Evolutionary conservation across 2,888 invertebrate genomes (phyloP), one percentile per base, ranked within the genome.

Genomic region (Monopis laevigella): DNA sequence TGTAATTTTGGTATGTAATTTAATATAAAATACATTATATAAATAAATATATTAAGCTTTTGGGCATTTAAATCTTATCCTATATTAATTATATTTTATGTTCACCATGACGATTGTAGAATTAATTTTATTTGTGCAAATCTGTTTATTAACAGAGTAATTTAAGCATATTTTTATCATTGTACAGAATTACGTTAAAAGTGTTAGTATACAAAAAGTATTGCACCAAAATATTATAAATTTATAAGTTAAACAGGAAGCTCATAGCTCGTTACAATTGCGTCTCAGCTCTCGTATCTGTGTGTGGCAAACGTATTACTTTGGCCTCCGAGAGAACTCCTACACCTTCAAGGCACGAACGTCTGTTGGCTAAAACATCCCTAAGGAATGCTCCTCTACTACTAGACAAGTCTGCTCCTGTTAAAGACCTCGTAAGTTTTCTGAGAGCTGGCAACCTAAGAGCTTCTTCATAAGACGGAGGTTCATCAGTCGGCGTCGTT

Each of bases 401-500:
- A 21, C 78, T 77, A n/a, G 69, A 75, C 42, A 82, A 58, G 48
- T 81, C 81, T 29, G 82, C 83, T 17, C 84, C 87, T 1, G 85
- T 85, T 39, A 86, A 77, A 2, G 86, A 86, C 47, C 85, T 71
- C 3, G 86, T 82, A 32, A 86, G 62, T 49, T 81, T 77, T 27
- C 83, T 74, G 10, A 86, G 58, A 1, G 83, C 82, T 12, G 86
- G 86, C 46, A 84, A 72, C 52, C 82, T 83, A 21, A 88, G 64
- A 0, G 88, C 88, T 52, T 87, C 86, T 56, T 87, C 87, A 51
- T 86, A 88, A 17, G 84, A 73, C 2, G 87, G 87, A 1, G 87
- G 82, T 44, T 82, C 82, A 43, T 83, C 82, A 16, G 82, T 82
- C 0, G 83, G 82, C 2, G 85, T 83, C 0, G 82, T 82, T 44